Conservation (phyloP, 2,797 vertebrate species). For the Acanthiza pusilla region DNA sequence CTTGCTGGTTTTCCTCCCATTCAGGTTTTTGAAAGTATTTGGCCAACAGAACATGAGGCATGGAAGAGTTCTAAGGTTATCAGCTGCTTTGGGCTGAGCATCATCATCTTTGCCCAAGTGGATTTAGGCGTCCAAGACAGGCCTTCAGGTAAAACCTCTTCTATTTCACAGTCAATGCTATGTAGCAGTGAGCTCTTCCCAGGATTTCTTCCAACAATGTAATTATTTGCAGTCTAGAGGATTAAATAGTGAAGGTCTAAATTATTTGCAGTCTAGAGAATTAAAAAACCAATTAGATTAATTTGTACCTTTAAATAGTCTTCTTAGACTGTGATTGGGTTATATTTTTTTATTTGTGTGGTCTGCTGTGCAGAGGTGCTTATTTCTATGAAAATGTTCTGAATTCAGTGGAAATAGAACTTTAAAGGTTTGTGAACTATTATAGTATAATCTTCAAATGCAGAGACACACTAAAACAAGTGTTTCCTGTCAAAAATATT, state of each 20-base stretch:
- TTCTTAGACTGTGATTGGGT: neutral
- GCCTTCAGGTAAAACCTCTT: slow-evolving; percentile 66
- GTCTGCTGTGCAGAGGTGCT: neutral
- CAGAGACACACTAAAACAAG: neutral
- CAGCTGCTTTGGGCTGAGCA: slow-evolving; percentile 25
- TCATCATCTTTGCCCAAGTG: slow-evolving; percentile 3
- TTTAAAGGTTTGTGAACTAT: neutral
- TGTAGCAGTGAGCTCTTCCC: neutral
- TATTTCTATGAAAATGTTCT: neutral
- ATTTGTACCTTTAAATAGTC: neutral
- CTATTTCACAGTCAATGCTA: neutral
- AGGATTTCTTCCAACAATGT: neutral
- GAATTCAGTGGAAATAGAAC: neutral
- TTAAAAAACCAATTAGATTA: neutral
- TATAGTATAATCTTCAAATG: neutral
- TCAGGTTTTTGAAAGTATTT: slow-evolving; percentile 57
- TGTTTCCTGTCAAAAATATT: neutral
- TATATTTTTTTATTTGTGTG: neutral
- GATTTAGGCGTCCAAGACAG: slow-evolving; percentile 40
- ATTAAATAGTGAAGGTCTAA: neutral
- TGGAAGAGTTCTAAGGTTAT: slow-evolving; percentile 69
- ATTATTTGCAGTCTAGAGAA: neutral
- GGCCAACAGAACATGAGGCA: slow-evolving; percentile 59
- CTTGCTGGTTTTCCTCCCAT: neutral
- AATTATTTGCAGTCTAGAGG: neutral